phyloP scores from a whole-genome alignment of 2,113 vertebrate species.

The Numida meleagris region DNA sequence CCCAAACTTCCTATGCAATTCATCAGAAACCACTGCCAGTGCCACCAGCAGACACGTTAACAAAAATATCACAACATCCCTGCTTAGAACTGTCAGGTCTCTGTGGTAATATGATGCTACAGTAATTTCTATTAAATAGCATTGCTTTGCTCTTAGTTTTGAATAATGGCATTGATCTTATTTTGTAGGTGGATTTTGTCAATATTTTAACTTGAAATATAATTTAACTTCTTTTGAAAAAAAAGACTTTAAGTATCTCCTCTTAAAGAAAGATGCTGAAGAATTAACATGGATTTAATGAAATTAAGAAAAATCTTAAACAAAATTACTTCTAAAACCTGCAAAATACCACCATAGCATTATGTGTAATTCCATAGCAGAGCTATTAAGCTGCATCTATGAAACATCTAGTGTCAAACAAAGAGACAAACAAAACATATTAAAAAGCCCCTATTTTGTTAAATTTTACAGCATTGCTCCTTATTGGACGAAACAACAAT shows the following conservation, averaged over 20 bases:
- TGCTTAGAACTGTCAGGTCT: background rate
- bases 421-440: background rate
- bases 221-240: too few species aligned
- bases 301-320: background rate
- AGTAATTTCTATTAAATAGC: background rate
- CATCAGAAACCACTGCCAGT: background rate
- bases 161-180: background rate
- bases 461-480: background rate
- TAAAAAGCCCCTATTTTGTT: constrained; percentile 7
- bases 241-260: background rate
- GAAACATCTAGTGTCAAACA: background rate
- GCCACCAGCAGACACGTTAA: background rate
- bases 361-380: background rate
- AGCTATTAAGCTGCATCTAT: background rate
- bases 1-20: background rate
- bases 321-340: background rate
- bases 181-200: background rate
- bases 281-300: background rate
- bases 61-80: background rate
- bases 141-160: background rate
- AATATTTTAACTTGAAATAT: background rate
- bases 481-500: background rate
- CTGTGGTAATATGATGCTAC: background rate
- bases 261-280: background rate
- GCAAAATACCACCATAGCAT: background rate